These are phyloP conservation scores for Callospermophilus lateralis DNA, from an alignment of 2,113 vertebrate species.

Conservation along the genomic window DNA sequence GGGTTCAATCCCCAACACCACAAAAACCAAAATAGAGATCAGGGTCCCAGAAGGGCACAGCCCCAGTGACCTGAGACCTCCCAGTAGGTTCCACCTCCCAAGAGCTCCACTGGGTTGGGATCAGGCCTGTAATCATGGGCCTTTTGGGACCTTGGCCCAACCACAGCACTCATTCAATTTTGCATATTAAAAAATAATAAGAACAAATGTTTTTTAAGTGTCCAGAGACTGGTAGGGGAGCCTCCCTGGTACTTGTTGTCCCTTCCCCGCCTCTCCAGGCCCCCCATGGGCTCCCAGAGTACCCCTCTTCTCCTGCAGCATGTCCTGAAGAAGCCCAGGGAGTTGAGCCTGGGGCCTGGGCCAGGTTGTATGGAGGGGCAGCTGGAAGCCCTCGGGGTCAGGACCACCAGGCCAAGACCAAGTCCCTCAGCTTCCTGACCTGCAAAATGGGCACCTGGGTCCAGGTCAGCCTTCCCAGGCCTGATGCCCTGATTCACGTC, in stretches of 20 bases:
- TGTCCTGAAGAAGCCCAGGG: background rate
- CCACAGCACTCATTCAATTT: too few species aligned
- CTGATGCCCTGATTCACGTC: background rate
- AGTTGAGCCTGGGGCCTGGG: rapidly evolving
- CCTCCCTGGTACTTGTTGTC: rapidly evolving
- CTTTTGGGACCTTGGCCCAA: too few species aligned
- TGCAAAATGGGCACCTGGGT: too few species aligned
- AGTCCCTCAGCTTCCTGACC: background rate
- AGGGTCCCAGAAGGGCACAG: background rate
- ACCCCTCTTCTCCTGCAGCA: background rate
- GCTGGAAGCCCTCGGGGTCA: background rate
- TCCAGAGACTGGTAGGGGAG: background rate
- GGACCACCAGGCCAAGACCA: background rate
- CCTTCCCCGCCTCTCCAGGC: background rate
- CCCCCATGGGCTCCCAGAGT: rapidly evolving
- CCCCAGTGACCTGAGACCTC: background rate
- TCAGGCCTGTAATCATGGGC: too few species aligned
- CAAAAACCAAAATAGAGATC: too few species aligned
- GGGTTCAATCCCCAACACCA: too few species aligned
- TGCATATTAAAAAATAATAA: too few species aligned
- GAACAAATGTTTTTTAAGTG: too few species aligned
- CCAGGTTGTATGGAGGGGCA: rapidly evolving
- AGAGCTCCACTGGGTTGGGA: background rate
- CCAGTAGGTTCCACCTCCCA: background rate
- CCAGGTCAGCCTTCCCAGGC: background rate